These are phyloP conservation scores for Diarsia brunnea DNA, from an alignment of 2,888 invertebrate species.

Conservation along the genomic window DNA sequence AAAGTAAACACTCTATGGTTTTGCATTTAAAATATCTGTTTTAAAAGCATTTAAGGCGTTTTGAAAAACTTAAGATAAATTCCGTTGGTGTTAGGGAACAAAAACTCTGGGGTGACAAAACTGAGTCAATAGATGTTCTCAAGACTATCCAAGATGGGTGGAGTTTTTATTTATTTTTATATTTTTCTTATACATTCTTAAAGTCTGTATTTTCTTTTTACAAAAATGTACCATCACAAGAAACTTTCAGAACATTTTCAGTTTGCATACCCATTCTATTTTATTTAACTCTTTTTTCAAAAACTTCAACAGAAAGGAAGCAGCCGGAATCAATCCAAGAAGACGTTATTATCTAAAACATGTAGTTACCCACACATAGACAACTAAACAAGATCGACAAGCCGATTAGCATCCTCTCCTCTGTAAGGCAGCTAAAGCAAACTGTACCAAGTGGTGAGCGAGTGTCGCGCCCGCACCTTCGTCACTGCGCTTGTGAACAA, in stretches of 20 bases:
- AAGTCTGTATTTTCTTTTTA: no score
- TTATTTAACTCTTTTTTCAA: neutral
- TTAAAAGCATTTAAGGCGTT: slow-evolving; percentile 37
- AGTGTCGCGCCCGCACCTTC: slow-evolving; percentile 85
- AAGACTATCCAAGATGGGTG: neutral
- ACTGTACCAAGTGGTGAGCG: slow-evolving; percentile 80
- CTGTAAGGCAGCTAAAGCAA: slow-evolving; percentile 79
- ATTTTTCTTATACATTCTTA: neutral
- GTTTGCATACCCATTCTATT: no score
- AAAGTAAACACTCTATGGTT: slow-evolving; percentile 73
- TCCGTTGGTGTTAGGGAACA: slow-evolving; percentile 8
- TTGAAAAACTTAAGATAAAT: slow-evolving; percentile 30
- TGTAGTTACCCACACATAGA: slow-evolving; percentile 56
- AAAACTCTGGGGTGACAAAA: slow-evolving; percentile 13
- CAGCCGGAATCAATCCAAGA: slow-evolving; percentile 12
- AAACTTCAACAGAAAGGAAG: neutral
- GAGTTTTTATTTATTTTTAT: slow-evolving; percentile 4
- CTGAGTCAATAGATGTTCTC: slow-evolving; percentile 36
- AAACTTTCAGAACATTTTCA: slow-evolving; percentile 1
- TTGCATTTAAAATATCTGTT: slow-evolving; percentile 53
- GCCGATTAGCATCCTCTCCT: slow-evolving; percentile 75
- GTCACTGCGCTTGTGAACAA: slow-evolving; percentile 78
- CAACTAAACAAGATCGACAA: slow-evolving; percentile 73
- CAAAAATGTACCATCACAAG: neutral
- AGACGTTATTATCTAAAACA: slow-evolving; percentile 31